Evolutionary conservation across 1,140 invertebrate genomes (phyloP).

Genomic region (Zaprionus davidi): DNA sequence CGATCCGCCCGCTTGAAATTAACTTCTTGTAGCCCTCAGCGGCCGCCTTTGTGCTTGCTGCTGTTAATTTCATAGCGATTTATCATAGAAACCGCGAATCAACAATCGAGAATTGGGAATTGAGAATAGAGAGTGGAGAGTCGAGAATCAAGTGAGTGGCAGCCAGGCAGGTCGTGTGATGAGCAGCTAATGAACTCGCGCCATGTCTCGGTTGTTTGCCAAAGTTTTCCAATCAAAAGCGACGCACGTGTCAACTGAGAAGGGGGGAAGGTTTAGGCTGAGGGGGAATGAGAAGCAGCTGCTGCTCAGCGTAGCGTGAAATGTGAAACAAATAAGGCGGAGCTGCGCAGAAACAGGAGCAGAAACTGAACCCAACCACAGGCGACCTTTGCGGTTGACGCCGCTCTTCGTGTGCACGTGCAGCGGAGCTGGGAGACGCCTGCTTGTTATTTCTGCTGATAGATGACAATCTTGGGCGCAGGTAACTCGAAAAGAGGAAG

Average conservation of each 20-base stretch:
- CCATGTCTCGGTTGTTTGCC: conserved; percentile 32
- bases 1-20: conserved; percentile 60
- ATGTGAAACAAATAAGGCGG: conserved; percentile 29
- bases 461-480: conserved; percentile 29
- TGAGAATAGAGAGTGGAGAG: not conserved
- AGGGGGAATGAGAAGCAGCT: not conserved
- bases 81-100: conserved; percentile 26
- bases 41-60: conserved; percentile 13
- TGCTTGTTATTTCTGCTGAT: conserved; percentile 13
- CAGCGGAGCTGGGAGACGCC: conserved; percentile 8
- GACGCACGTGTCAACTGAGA: conserved; percentile 26
- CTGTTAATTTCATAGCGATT: conserved; percentile 77
- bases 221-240: conserved; percentile 15
- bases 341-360: not conserved
- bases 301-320: conserved; percentile 20
- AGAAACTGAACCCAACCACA: conserved; percentile 2
- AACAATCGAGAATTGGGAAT: not conserved
- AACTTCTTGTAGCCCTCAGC: conserved; percentile 55
- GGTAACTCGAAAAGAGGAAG: conserved; percentile 3
- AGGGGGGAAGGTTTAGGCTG: not conserved
- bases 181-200: conserved; percentile 46
- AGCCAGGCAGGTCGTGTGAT: conserved; percentile 11
- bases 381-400: conserved; percentile 24
- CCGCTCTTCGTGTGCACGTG: conserved; percentile 23
- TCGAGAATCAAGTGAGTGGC: not conserved